A percentile compares a stretch with the other conserved stretches of the same genome.
Evolutionary conservation across 2,113 vertebrate genomes (phyloP).

Genomic region (Zeus faber): DNA sequence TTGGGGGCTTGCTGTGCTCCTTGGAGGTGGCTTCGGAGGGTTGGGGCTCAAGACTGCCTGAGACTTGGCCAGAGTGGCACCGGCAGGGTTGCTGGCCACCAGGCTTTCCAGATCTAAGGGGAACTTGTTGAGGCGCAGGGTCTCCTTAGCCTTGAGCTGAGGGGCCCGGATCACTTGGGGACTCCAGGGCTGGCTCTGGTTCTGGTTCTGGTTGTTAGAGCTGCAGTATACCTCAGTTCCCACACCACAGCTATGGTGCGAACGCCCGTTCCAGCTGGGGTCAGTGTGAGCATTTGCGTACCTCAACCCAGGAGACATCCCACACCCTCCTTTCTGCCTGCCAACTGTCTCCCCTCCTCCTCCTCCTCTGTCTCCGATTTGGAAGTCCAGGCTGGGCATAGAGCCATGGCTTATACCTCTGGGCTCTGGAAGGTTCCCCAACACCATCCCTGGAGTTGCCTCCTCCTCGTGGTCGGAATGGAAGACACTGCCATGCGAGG

Average conservation of each 20-base stretch:
- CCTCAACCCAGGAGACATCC: slow-evolving; percentile 48
- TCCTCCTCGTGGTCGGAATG: slow-evolving; percentile 60
- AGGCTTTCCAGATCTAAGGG: slow-evolving; percentile 65
- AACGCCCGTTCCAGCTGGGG: slow-evolving; percentile 46
- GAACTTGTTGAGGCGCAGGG: slow-evolving; percentile 67
- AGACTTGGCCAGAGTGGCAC: too few species aligned
- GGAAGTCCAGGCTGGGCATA: slow-evolving; percentile 76
- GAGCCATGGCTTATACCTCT: slow-evolving; percentile 61
- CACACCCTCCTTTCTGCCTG: slow-evolving; percentile 55
- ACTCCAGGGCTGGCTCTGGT: slow-evolving; percentile 13
- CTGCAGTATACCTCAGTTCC: slow-evolving; percentile 52
- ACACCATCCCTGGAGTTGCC: slow-evolving; percentile 36
- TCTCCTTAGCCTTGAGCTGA: slow-evolving; percentile 54
- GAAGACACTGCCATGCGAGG: slow-evolving; percentile 75
- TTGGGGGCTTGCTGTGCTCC: slow-evolving; percentile 23
- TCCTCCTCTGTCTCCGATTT: slow-evolving; percentile 67
- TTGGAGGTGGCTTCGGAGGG: slow-evolving; percentile 13
- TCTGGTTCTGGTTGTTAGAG: slow-evolving; percentile 34
- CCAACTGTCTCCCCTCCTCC: slow-evolving; percentile 18
- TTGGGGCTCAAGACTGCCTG: slow-evolving; percentile 11
- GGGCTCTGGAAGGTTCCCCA: slow-evolving; percentile 36
- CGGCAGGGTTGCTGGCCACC: slow-evolving; percentile 30
- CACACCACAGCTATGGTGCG: slow-evolving; percentile 33
- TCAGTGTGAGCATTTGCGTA: slow-evolving; percentile 33
- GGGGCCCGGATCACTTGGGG: slow-evolving; percentile 12